Percentiles rank a stretch among this genome's conserved stretches.
These are phyloP conservation scores for Scatophagus argus DNA, from an alignment of 2,113 vertebrate genomes.

Conservation along the genomic window DNA sequence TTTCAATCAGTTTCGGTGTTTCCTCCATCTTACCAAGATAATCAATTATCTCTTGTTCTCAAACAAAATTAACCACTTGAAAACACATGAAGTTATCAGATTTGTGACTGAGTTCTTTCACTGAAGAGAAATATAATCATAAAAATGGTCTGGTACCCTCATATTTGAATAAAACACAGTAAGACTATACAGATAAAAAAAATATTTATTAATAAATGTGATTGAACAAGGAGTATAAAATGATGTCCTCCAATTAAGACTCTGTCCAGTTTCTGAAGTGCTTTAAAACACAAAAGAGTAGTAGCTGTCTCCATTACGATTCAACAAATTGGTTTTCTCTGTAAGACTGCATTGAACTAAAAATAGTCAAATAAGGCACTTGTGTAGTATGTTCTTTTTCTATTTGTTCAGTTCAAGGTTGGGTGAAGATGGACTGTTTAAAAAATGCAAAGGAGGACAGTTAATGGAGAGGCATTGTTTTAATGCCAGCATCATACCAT, in stretches of 20 bases:
- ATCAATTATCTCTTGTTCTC: neutral
- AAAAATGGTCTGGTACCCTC: neutral
- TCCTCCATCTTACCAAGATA: neutral
- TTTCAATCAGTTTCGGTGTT: neutral
- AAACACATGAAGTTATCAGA: neutral
- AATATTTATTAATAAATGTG: neutral
- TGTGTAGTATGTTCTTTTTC: neutral
- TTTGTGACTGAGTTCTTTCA: neutral
- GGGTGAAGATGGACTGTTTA: neutral
- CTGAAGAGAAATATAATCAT: neutral
- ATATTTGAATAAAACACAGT: neutral
- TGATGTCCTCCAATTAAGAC: neutral
- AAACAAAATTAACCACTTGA: neutral
- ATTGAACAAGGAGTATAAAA: neutral
- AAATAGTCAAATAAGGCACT: neutral
- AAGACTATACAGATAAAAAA: too few species aligned
- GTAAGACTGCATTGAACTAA: neutral
- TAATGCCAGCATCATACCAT: neutral
- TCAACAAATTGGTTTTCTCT: neutral
- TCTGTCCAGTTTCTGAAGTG: neutral
- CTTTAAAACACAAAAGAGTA: neutral
- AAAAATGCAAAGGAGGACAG: neutral
- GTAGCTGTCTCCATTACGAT: too few species aligned
- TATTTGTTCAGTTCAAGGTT: neutral
- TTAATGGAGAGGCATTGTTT: neutral